A percentile compares a stretch with the other conserved stretches of the same genome.
phyloP scores from a whole-genome alignment of 2,797 vertebrate species.

The Sorex maritimensis region DNA sequence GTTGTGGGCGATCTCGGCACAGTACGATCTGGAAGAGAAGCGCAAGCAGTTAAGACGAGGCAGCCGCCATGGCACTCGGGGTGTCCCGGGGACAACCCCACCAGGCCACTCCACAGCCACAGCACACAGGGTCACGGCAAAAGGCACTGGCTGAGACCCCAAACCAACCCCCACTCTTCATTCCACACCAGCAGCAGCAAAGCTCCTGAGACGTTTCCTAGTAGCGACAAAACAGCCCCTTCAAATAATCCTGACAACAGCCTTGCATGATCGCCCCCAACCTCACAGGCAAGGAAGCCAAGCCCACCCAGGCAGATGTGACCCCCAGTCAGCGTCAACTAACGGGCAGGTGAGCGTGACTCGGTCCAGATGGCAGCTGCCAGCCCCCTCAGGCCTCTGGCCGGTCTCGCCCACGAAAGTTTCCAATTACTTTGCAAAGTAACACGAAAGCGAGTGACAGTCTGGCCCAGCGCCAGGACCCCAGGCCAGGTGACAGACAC shows the following conservation, averaged over 20 bases:
- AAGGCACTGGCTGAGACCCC: not conserved
- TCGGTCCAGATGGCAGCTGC: not conserved
- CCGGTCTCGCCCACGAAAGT: not conserved
- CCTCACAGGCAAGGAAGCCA: not conserved
- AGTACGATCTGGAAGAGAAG: conserved; percentile 93
- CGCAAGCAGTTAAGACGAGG: not conserved
- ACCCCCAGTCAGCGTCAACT: not conserved
- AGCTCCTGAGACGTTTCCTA: not conserved
- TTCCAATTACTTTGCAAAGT: not conserved
- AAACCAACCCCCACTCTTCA: not conserved
- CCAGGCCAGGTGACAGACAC: not conserved
- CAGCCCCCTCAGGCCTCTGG: not conserved
- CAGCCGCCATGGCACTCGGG: not conserved
- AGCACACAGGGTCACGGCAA: not conserved
- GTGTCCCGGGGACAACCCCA: not conserved
- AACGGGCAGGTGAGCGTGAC: not conserved
- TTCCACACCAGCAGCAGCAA: not conserved
- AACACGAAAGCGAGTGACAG: not conserved
- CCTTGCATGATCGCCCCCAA: not conserved
- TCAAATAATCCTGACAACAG: not conserved
- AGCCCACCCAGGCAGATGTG: not conserved
- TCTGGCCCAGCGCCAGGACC: not conserved
- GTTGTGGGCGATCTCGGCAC: conserved; percentile 99
- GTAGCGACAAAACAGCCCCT: not conserved
- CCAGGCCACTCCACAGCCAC: not conserved